Evolutionary conservation across 2,113 vertebrate species (phyloP), one percentile per base, ranked within the genome.

Genomic region (Brienomyrus longianalis): DNA sequence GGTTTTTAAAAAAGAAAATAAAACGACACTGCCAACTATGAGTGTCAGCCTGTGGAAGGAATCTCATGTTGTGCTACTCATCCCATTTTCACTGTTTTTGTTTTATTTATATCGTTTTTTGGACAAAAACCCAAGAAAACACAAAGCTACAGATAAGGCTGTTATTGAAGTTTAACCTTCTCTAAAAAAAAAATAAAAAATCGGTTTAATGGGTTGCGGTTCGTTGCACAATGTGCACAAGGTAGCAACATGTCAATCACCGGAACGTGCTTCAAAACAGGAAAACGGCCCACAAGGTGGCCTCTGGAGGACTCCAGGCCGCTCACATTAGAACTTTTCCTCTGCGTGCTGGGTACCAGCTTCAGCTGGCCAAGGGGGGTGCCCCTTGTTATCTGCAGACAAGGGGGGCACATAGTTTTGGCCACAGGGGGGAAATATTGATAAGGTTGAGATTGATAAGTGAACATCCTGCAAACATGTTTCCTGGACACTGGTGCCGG

Each of bases 381-480:
- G 56, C 56, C 15, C 70, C 51, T 84, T 80, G 88, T 88, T 91
- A 89, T 91, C 27, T n/a, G 51, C 86, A 77, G 56, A 35, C n/a
- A 27, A 8, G 35, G 21, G 66, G 5, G 51, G 62, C 8, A 86
- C 87, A 74, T 87, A 84, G 74, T 70, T 56, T 43, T 43, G 86
- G 54, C 31, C 31, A n/a, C 43, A 52, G 51, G 86, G 35, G 80
- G 90, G 77, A 90, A 89, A 83, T 86, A 48, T 59, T 92, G 31
- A 31, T 31, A 31, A 31, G 31, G 89, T 88, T 87, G 47, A 74
- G 31, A 87, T 51, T 84, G 89, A 92, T 93, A 91, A 90, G 91
- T 91, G 90, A 87, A 91, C 89, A 91, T 92, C 89, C 83, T 86
- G 89, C 48, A 88, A 90, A 92, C 52, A 88, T 91, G 91, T 91